Evolutionary conservation across 2,888 invertebrate species (phyloP).

Genomic region (Leucophenga maculata): DNA sequence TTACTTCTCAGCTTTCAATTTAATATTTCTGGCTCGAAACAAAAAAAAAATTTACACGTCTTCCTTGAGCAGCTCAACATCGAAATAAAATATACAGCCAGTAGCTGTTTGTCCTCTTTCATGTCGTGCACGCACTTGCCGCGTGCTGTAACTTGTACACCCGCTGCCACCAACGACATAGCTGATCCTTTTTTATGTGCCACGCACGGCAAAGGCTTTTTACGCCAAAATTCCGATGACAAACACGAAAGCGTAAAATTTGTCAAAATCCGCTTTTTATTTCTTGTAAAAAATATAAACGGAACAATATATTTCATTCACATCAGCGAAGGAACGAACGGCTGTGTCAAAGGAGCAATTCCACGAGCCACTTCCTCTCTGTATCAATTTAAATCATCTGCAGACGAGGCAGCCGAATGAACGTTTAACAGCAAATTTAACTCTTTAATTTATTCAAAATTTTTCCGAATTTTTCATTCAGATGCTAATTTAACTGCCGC

Average conservation of each 20-base stretch:
- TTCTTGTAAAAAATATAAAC: conserved; percentile 1
- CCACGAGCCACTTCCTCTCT: neutral
- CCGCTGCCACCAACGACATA: neutral
- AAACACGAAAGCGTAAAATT: conserved; percentile 12
- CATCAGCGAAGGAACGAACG: neutral
- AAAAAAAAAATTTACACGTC: too few relatives aligned
- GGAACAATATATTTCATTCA: neutral
- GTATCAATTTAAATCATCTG: conserved; percentile 1
- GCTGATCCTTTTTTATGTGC: neutral
- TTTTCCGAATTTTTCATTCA: neutral
- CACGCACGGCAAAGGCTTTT: too few relatives aligned
- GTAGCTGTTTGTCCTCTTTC: too few relatives aligned
- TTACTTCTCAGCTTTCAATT: too few relatives aligned
- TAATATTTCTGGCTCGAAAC: too few relatives aligned
- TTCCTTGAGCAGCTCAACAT: too few relatives aligned
- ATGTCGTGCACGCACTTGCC: too few relatives aligned
- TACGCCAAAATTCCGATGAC: neutral
- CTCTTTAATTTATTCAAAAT: neutral
- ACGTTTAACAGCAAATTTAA: conserved; percentile 10
- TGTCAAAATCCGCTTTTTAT: conserved; percentile 12
- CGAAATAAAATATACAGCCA: too few relatives aligned
- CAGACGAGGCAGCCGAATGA: neutral
- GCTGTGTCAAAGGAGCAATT: neutral
- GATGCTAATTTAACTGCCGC: conserved; percentile 7
- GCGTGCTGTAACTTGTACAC: too few relatives aligned